A percentile compares a stretch with the other conserved stretches of the same genome.
Conservation (phyloP, 2,113 vertebrate species). For the Aspidoscelis tigris region DNA sequence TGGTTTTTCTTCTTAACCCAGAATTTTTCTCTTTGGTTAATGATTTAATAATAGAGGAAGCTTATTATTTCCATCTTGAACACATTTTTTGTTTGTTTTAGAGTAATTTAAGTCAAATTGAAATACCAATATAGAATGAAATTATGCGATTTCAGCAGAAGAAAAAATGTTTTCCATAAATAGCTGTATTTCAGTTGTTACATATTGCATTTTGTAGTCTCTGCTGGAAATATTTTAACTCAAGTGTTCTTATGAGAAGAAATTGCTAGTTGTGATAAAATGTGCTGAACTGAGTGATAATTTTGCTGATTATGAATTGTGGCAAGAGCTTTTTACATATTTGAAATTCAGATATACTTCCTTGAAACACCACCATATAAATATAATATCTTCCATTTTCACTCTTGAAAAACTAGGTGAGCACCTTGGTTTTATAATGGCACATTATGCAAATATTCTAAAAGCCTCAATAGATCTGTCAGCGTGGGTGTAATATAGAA, state of each 20-base stretch:
- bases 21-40: slow-evolving; percentile 67
- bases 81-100: slow-evolving; percentile 67
- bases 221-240: slow-evolving; percentile 72
- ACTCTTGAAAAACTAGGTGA: slow-evolving; percentile 63
- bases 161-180: slow-evolving; percentile 67
- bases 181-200: slow-evolving; percentile 67
- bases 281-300: slow-evolving; percentile 67
- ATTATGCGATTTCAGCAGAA: slow-evolving; percentile 66
- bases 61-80: slow-evolving; percentile 69
- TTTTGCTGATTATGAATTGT: slow-evolving; percentile 69
- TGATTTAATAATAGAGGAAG: slow-evolving; percentile 70
- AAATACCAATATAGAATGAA: slow-evolving; percentile 69
- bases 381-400: neutral
- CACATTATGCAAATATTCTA: slow-evolving; percentile 54
- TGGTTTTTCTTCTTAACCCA: slow-evolving; percentile 61
- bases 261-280: slow-evolving; percentile 66
- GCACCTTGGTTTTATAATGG: slow-evolving; percentile 47
- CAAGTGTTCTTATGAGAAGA: slow-evolving; percentile 66
- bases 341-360: slow-evolving; percentile 70
- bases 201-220: slow-evolving; percentile 62
- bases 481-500: slow-evolving; percentile 11
- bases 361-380: slow-evolving; percentile 59
- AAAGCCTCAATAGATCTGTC: slow-evolving; percentile 29
- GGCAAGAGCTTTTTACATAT: slow-evolving; percentile 50
- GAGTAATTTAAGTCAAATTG: slow-evolving; percentile 66